Percentiles rank a stretch among this genome's conserved stretches.
Evolutionary conservation across 2,797 vertebrate species (phyloP).

Genomic region (Syngnathus acus): DNA sequence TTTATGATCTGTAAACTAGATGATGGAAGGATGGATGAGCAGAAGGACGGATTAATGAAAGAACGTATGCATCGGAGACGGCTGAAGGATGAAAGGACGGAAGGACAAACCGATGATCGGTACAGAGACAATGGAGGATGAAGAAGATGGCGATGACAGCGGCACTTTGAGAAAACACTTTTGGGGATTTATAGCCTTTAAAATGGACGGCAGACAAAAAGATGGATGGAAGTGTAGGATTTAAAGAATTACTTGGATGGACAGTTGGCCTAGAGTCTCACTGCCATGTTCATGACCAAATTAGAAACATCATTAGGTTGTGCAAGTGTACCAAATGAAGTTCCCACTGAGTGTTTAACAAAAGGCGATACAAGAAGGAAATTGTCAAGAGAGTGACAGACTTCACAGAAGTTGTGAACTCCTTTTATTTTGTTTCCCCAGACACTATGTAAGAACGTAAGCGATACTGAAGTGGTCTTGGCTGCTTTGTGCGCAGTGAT

Average conservation of each 20-base stretch:
- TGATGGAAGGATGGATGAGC: constrained; percentile 55
- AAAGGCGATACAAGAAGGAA: constrained; percentile 25
- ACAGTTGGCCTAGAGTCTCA: constrained; percentile 38
- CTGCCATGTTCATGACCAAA: not conserved
- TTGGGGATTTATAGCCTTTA: constrained; percentile 43
- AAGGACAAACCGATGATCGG: constrained; percentile 53
- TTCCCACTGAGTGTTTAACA: not conserved
- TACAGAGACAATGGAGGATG: constrained; percentile 24
- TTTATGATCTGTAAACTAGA: constrained; percentile 61
- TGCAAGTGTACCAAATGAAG: not conserved
- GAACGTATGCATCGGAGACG: constrained; percentile 33
- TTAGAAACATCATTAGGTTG: not conserved
- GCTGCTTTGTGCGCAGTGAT: constrained; percentile 64
- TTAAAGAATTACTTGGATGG: constrained; percentile 39
- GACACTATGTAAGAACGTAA: constrained; percentile 41
- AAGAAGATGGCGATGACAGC: constrained; percentile 37
- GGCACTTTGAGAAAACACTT: constrained; percentile 33
- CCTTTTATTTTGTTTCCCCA: constrained; percentile 31
- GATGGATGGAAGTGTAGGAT: constrained; percentile 23
- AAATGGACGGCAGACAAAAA: constrained; percentile 24
- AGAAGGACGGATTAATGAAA: constrained; percentile 55
- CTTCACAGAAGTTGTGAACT: constrained; percentile 26
- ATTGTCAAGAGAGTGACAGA: constrained; percentile 24
- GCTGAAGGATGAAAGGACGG: constrained; percentile 44
- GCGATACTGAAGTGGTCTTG: constrained; percentile 58